These are phyloP conservation scores for Yponomeuta malinellus DNA, from an alignment of 2,888 invertebrate genomes.

Conservation along the genomic window DNA sequence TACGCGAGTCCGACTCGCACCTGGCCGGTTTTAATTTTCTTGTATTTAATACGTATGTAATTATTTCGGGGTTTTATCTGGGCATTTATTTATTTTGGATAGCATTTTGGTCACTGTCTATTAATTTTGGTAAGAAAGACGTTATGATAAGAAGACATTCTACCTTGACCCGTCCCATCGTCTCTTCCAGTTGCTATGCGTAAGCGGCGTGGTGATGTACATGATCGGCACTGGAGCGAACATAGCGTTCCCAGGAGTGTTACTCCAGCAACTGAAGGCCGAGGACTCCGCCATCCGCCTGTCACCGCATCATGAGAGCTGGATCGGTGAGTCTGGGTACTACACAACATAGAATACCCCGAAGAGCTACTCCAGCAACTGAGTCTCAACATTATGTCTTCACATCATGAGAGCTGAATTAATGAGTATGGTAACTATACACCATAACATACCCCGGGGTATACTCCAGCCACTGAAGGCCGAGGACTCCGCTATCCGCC, in stretches of 20 bases:
- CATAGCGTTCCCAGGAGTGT: conserved; percentile 63
- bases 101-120: too few species aligned
- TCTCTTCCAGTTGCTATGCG: conserved; percentile 47
- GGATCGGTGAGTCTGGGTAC: conserved; percentile 48
- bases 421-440: conserved; percentile 40
- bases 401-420: conserved; percentile 65
- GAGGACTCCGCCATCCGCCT: conserved; percentile 49
- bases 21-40: too few species aligned
- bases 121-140: too few species aligned
- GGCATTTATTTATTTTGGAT: too few species aligned
- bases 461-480: conserved; percentile 24
- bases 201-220: conserved; percentile 63
- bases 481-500: conserved; percentile 40
- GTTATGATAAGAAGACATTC: too few species aligned
- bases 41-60: too few species aligned
- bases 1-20: too few species aligned
- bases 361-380: conserved; percentile 61
- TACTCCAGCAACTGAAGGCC: conserved; percentile 51
- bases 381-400: conserved; percentile 35
- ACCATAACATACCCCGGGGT: conserved; percentile 67
- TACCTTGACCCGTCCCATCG: too few species aligned
- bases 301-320: conserved; percentile 57
- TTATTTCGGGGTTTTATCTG: too few species aligned
- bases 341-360: conserved; percentile 63
- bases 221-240: conserved; percentile 69